A percentile compares a stretch with the other conserved stretches of the same genome.
phyloP scores from a whole-genome alignment of 2,113 vertebrate species.

The Anoura caudifer region DNA sequence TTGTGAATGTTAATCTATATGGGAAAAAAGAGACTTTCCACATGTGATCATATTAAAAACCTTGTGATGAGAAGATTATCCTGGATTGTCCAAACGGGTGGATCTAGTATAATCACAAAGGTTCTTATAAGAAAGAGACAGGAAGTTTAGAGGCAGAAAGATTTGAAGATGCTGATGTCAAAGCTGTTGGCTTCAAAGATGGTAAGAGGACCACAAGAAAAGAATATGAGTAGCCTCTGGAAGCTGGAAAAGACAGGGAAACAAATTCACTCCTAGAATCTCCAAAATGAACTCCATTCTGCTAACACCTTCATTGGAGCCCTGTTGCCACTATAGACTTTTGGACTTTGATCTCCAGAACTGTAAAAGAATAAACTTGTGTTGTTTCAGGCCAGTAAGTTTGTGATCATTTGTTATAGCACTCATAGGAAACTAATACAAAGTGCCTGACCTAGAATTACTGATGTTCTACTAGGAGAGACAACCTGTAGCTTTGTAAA shows the following conservation, averaged over 20 bases:
- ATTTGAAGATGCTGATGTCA: not conserved
- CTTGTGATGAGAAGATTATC: not conserved
- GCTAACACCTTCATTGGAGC: not conserved
- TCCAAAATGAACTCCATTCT: not conserved
- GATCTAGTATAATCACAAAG: not conserved
- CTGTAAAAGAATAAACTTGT: not conserved
- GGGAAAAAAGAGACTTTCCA: not conserved
- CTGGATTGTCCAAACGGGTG: not conserved
- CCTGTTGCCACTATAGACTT: not conserved
- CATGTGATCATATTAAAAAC: not conserved
- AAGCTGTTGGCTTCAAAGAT: not conserved
- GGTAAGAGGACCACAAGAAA: not conserved
- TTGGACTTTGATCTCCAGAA: not conserved
- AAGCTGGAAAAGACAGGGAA: not conserved
- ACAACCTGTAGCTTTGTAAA: not conserved
- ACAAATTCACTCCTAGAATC: not conserved
- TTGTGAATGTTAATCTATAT: not conserved
- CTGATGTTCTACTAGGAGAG: too few species aligned
- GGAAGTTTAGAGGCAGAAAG: not conserved
- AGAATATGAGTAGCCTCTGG: not conserved
- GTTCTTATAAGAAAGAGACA: not conserved
- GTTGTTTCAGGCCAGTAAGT: not conserved
- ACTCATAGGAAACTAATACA: not conserved
- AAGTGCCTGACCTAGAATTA: not conserved
- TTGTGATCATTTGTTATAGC: not conserved